Evolutionary conservation across 2,888 invertebrate species (phyloP).

Genomic region (Branchipolynoe longqiensis): DNA sequence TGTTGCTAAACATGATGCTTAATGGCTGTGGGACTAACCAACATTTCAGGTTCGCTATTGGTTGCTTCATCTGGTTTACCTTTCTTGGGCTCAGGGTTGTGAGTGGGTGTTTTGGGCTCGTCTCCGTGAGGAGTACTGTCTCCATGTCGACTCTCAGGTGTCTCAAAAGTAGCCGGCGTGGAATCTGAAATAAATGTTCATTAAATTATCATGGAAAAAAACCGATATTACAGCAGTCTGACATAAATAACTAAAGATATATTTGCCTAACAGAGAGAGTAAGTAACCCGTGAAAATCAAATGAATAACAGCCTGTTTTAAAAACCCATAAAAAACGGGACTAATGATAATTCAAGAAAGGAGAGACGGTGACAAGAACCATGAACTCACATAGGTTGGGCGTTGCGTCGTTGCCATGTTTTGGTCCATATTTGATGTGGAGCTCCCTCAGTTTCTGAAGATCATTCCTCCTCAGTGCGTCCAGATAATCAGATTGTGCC

Average conservation of each 20-base stretch:
- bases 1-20: too few species aligned
- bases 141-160: constrained; percentile 84
- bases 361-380: too few species aligned
- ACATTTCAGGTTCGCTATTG: too few species aligned
- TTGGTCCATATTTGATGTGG: constrained; percentile 88
- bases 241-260: neutral
- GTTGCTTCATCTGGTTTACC: too few species aligned
- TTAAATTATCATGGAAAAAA: neutral
- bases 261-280: neutral
- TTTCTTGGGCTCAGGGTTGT: constrained; percentile 62
- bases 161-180: constrained; percentile 96
- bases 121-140: constrained; percentile 56
- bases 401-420: constrained; percentile 51
- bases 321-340: too few species aligned
- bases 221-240: neutral
- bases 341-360: too few species aligned
- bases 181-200: constrained; percentile 84
- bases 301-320: too few species aligned
- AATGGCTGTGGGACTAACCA: too few species aligned
- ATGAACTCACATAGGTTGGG: constrained; percentile 56
- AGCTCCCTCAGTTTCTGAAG: constrained; percentile 92
- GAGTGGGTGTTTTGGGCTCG: constrained; percentile 45
- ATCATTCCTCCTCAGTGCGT: constrained; percentile 95
- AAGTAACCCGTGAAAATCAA: neutral
- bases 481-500: constrained; percentile 95